Conservation (phyloP, 53 echinoderm and acorn worm genomes). For the Echinometra lucunter region DNA sequence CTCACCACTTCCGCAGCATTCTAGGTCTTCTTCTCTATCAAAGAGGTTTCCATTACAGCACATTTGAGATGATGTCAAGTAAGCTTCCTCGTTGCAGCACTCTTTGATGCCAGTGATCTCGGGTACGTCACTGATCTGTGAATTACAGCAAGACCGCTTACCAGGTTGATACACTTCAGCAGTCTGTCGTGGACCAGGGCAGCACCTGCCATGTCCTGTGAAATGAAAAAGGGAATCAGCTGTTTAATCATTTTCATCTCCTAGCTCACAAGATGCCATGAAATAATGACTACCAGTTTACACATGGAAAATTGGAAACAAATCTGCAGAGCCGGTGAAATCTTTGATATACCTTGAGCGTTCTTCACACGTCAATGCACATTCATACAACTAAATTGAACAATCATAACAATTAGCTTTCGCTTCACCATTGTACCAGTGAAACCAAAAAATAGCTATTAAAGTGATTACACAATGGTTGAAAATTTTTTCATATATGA, state of each 20-base stretch:
- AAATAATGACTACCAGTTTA: no score
- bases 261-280: not conserved
- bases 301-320: no score
- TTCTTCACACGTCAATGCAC: no score
- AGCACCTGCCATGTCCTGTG: conserved; percentile 52
- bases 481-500: no score
- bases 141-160: conserved; percentile 21
- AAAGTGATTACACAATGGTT: no score
- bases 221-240: not conserved
- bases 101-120: conserved; percentile 7
- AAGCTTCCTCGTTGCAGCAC: not conserved
- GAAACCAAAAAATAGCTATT: no score
- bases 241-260: not conserved
- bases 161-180: not conserved
- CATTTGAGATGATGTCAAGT: conserved; percentile 32
- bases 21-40: not conserved
- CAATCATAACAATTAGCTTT: no score
- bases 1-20: conserved; percentile 65
- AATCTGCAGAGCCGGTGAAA: no score
- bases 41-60: conserved; percentile 44
- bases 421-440: no score
- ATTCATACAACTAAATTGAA: no score
- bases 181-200: not conserved
- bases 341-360: no score
- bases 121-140: not conserved